phyloP scores from a whole-genome alignment of 2,888 invertebrate species.

The Augiades crinisus region DNA sequence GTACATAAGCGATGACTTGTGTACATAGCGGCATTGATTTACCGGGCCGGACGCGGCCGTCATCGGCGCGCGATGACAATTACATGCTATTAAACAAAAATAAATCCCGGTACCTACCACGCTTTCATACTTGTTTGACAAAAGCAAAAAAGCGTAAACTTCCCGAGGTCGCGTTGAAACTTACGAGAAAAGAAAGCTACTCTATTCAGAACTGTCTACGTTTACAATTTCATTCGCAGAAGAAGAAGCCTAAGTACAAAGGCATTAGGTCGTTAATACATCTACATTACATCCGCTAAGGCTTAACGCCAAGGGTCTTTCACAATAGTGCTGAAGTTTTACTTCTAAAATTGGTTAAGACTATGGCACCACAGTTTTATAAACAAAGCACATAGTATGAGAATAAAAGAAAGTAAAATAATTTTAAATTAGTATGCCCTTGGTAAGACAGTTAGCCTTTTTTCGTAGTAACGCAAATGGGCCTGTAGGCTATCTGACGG shows the following conservation, averaged over 20 bases:
- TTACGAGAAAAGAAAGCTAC: not conserved
- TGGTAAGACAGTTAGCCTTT: too few relatives aligned
- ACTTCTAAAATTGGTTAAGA: too few relatives aligned
- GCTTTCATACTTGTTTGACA: not conserved
- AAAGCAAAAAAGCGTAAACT: not conserved
- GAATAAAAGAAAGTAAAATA: too few relatives aligned
- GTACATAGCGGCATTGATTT: conserved; percentile 74
- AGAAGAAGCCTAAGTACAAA: not conserved
- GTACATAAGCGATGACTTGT: conserved; percentile 71
- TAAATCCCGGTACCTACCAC: conserved; percentile 30
- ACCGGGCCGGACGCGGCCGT: conserved; percentile 67
- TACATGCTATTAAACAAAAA: conserved; percentile 56
- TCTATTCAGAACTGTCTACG: not conserved
- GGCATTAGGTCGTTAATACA: not conserved
- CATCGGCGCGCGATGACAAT: conserved; percentile 65
- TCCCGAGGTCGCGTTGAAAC: not conserved
- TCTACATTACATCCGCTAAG: not conserved
- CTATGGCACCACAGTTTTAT: too few relatives aligned
- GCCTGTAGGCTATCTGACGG: too few relatives aligned
- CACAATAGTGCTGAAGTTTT: not conserved
- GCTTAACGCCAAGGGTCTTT: not conserved
- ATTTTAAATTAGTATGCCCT: too few relatives aligned
- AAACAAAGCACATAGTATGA: too few relatives aligned
- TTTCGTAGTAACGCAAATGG: too few relatives aligned
- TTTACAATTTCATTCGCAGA: not conserved